A percentile compares a stretch with the other conserved stretches of the same genome.
Evolutionary conservation across 2,113 vertebrate species (phyloP).

Genomic region (Burhinus oedicnemus): DNA sequence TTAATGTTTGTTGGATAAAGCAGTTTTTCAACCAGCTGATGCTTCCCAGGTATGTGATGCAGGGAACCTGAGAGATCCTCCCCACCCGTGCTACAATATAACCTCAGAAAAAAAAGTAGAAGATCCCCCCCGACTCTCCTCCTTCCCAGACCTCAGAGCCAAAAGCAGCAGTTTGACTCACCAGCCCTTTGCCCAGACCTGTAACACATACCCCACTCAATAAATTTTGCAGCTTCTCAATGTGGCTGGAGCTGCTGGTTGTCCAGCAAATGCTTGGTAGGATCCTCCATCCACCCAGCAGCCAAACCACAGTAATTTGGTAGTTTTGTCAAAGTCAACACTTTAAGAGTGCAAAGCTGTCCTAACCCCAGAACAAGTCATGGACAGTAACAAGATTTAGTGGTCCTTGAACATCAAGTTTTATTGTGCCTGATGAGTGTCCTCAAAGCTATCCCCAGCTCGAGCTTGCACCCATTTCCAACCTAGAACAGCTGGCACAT

Average conservation of each 20-base stretch:
- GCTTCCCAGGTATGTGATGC: neutral
- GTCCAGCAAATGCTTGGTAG: neutral
- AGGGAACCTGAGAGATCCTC: neutral
- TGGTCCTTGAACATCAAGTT: neutral
- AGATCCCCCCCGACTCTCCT: neutral
- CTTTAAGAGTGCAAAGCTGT: neutral
- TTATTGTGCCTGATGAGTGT: neutral
- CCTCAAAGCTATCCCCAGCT: neutral
- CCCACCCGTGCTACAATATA: neutral
- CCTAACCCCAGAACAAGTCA: neutral
- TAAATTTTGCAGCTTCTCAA: neutral
- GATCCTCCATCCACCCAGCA: neutral
- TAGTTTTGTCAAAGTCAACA: neutral
- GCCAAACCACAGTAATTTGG: neutral
- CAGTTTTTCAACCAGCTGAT: neutral
- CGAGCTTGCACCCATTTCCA: accelerated
- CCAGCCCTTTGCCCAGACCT: neutral
- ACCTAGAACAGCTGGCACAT: neutral
- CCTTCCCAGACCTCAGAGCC: neutral
- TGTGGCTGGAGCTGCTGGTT: accelerated
- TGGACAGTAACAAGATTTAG: neutral
- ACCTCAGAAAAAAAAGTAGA: neutral
- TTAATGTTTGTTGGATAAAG: neutral
- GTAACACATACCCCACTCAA: neutral
- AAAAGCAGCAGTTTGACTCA: neutral